Percentiles rank a stretch among this genome's conserved stretches.
phyloP scores from a whole-genome alignment of 1,140 invertebrate species.

The Drosophila teissieri region DNA sequence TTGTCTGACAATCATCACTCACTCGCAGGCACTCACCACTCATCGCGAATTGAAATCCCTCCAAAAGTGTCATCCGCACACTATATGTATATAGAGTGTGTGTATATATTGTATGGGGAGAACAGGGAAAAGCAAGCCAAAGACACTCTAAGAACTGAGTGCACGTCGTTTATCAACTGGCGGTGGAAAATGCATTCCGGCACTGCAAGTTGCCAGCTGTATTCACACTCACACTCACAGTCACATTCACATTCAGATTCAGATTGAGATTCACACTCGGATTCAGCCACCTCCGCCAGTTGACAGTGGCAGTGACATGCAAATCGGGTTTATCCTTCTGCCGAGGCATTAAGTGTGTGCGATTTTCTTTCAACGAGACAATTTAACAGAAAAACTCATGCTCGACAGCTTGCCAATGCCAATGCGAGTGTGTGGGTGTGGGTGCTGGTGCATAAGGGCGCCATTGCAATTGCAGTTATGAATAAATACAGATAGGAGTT shows the following conservation, averaged over 20 bases:
- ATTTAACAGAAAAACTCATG: conserved; percentile 78
- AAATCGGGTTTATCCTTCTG: conserved; percentile 66
- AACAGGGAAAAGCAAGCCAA: conserved; percentile 39
- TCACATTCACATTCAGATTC: no score
- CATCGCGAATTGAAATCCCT: conserved; percentile 55
- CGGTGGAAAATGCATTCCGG: conserved; percentile 65
- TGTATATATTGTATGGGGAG: not conserved
- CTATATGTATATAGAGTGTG: not conserved
- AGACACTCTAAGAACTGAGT: conserved; percentile 53
- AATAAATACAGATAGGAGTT: conserved; percentile 66
- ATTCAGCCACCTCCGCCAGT: conserved; percentile 25
- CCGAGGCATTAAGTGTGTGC: conserved; percentile 72
- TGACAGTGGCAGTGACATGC: conserved; percentile 50
- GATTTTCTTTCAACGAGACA: conserved; percentile 79
- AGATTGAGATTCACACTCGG: no score
- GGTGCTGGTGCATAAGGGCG: conserved; percentile 14
- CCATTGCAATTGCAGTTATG: conserved; percentile 62
- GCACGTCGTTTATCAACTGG: conserved; percentile 78
- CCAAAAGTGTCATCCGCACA: conserved; percentile 19
- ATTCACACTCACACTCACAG: not conserved
- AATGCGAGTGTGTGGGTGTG: conserved; percentile 47
- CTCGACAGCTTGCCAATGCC: conserved; percentile 72
- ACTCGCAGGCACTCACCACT: conserved; percentile 43
- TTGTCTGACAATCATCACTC: conserved; percentile 75
- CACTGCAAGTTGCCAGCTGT: not conserved